Evolutionary conservation across 2,113 vertebrate genomes (phyloP).

Genomic region (Syngnathus typhle): DNA sequence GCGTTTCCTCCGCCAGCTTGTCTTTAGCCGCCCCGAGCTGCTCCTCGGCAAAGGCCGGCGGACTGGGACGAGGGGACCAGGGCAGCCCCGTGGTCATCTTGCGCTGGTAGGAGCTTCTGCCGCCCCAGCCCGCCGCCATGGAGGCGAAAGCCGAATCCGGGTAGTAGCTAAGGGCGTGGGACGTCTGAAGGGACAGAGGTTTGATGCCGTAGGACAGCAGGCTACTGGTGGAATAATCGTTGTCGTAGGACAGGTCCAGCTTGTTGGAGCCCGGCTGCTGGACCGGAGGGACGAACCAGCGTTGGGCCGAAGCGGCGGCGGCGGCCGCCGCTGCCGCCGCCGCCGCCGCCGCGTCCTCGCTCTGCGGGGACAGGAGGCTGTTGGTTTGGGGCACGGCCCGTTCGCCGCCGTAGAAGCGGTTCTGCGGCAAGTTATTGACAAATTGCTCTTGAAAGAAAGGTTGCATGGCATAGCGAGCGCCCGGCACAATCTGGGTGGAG

Average conservation of each 20-base stretch:
- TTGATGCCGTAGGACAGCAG: slow-evolving; percentile 95
- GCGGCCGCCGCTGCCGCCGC: slow-evolving; percentile 53
- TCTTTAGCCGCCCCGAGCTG: slow-evolving; percentile 82
- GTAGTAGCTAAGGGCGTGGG: slow-evolving; percentile 92
- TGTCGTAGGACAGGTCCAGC: slow-evolving; percentile 89
- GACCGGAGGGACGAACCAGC: slow-evolving; percentile 92
- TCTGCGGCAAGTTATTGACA: slow-evolving; percentile 94
- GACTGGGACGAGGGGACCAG: slow-evolving; percentile 91
- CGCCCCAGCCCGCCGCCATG: slow-evolving; percentile 87
- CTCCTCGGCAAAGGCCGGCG: slow-evolving; percentile 86
- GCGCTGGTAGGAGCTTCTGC: slow-evolving; percentile 87
- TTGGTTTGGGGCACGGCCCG: slow-evolving; percentile 93
- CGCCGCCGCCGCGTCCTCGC: slow-evolving; percentile 68
- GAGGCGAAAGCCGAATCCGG: slow-evolving; percentile 89
- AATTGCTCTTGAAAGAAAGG: slow-evolving; percentile 99
- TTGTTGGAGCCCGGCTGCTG: slow-evolving; percentile 88
- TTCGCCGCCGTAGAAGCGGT: slow-evolving; percentile 90
- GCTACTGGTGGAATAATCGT: slow-evolving; percentile 88
- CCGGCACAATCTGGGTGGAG: slow-evolving; percentile 97
- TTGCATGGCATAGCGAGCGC: slow-evolving; percentile 90
- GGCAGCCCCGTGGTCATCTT: slow-evolving; percentile 89
- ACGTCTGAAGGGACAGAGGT: slow-evolving; percentile 90
- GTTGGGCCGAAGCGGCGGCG: slow-evolving; percentile 78
- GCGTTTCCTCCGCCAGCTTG: slow-evolving; percentile 87
- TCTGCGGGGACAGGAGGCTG: slow-evolving; percentile 88